Base-by-base conservation (phyloP, 2,888 invertebrate species). In the Koerneria pararmatus region DNA sequence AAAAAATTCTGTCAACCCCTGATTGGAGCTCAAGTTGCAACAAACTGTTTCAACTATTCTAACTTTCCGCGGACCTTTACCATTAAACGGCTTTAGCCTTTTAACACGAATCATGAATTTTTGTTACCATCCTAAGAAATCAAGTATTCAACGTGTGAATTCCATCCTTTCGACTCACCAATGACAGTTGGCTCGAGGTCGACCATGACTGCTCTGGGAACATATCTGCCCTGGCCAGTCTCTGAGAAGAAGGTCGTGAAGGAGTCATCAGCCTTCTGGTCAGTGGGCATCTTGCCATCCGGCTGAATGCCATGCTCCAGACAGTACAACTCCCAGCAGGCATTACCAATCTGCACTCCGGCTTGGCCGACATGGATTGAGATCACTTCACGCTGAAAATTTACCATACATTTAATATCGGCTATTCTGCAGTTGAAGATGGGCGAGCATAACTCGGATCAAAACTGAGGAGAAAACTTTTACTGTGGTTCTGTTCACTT, bases 241-340 rank as follows among this genome's bases (percentile, higher is more conserved):
- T 95, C 94, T 73, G 85, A 85, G 84, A 87, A 87, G 83, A 87
- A 87, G 49, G 87, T 95, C 87, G 93, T 94, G 88, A 93, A 95
- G 71, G 92, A 92, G 87, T 80, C 91, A 34, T 71, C 71, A 62
- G 70, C 67, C 57, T 66, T 72, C 62, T 69, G 69, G 58, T 79
- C 76, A 0, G 73, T 70, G 19, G 75, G 75, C 72, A 80, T 77
- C 65, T 71, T 73, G 22, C 84, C 84, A 75, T 86, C 86, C 34
- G 87, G 87, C 77, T 85, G 85, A 74, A 87, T 87, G 49, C 72
- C 87, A 80, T 87, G 86, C 78, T 87, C 87, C 74, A 87, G 80
- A 74, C 87, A 87, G 82, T 87, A 87, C 69, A 87, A 82, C 77
- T 87, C 87, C 87, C 87, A 87, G 80, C 87, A 87, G 68, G 87